A percentile compares a stretch with the other conserved stretches of the same genome.
phyloP scores from a whole-genome alignment of 2,113 vertebrate genomes.

The Ceyx margarethae region DNA sequence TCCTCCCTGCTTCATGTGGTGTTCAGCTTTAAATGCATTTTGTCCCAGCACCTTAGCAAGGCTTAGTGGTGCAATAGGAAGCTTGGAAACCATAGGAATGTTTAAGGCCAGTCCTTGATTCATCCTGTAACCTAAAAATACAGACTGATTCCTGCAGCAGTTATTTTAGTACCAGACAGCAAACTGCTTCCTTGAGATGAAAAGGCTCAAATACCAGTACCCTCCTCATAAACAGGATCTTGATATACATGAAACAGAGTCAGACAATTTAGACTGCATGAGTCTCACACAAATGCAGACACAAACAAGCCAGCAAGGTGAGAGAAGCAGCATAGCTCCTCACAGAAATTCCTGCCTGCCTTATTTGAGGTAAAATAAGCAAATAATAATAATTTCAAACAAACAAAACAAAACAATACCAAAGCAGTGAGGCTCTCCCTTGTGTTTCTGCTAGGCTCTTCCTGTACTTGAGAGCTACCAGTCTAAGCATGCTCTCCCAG shows the following conservation, averaged over 20 bases:
- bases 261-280: conserved; percentile 36
- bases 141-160: conserved; percentile 50
- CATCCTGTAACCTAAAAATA: conserved; percentile 76
- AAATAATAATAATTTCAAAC: not conserved
- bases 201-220: conserved; percentile 44
- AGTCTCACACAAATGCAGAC: conserved; percentile 25
- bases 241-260: conserved; percentile 29
- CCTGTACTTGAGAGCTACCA: not conserved
- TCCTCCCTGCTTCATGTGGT: not conserved
- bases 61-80: conserved; percentile 64
- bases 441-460: not conserved
- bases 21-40: not conserved
- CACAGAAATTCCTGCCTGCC: not conserved
- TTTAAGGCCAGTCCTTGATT: conserved; percentile 13
- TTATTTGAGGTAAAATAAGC: not conserved
- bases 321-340: not conserved
- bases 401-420: not conserved
- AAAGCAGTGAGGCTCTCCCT: not conserved
- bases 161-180: conserved; percentile 68
- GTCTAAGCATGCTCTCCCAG: conserved; percentile 21
- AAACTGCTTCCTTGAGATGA: conserved; percentile 75
- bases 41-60: not conserved
- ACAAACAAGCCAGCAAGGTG: not conserved
- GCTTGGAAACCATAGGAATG: conserved; percentile 16
- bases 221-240: conserved; percentile 68